These are phyloP conservation scores for Bombycilla garrulus DNA, from an alignment of 2,113 vertebrate species.

Conservation along the genomic window DNA sequence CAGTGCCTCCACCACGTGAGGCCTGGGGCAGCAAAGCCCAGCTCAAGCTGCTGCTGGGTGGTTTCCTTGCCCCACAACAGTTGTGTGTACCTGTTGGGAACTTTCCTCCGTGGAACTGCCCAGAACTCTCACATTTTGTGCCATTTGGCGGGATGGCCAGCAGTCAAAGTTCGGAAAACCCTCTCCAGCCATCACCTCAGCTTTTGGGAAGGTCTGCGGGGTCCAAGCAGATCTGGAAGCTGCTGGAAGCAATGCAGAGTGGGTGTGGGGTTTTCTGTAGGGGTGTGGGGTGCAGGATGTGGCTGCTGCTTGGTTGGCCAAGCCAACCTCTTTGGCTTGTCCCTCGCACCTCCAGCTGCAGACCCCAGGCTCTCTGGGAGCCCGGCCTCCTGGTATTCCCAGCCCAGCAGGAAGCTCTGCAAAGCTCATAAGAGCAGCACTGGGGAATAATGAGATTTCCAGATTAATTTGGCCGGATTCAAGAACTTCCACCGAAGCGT, in stretches of 20 bases:
- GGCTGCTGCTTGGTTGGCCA: background rate
- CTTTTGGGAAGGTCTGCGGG: background rate
- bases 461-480: slow-evolving; percentile 10
- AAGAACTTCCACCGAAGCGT: slow-evolving; percentile 14
- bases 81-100: background rate
- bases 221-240: background rate
- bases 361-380: background rate
- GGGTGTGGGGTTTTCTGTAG: background rate
- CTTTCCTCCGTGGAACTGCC: background rate
- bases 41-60: background rate
- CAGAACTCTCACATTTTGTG: background rate
- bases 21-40: background rate
- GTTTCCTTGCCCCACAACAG: background rate
- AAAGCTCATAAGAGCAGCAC: background rate
- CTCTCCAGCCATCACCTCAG: rapidly evolving
- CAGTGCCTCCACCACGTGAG: background rate
- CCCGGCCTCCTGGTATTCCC: background rate
- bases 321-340: background rate
- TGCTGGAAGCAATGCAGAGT: background rate
- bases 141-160: background rate
- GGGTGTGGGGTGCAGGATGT: background rate
- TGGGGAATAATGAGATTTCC: slow-evolving; percentile 55
- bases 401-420: slow-evolving; percentile 60
- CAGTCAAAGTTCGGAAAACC: background rate
- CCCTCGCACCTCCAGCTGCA: background rate